phyloP scores from a whole-genome alignment of 2,797 vertebrate species.

The Pseudochirops cupreus region DNA sequence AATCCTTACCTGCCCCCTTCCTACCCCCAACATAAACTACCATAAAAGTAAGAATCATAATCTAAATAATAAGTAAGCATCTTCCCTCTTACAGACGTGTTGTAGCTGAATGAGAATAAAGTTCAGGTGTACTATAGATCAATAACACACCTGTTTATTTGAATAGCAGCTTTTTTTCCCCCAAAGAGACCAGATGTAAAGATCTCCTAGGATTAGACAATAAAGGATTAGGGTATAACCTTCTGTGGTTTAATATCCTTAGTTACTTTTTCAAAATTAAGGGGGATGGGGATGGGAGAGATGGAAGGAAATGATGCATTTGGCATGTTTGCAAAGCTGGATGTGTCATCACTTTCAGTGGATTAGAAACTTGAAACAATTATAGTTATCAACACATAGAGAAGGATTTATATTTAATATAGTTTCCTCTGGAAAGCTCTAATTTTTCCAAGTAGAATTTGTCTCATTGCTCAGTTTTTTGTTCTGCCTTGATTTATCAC shows the following conservation, averaged over 20 bases:
- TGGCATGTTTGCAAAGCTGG: slow-evolving; percentile 68
- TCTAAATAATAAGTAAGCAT: background rate
- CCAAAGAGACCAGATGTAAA: slow-evolving; percentile 18
- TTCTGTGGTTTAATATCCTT: slow-evolving; percentile 50
- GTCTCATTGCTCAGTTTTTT: slow-evolving; percentile 56
- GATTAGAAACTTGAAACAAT: slow-evolving; percentile 64
- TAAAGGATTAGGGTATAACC: background rate
- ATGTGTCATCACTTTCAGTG: slow-evolving; percentile 68
- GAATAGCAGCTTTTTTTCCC: slow-evolving; percentile 9
- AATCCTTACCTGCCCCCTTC: slow-evolving; percentile 10
- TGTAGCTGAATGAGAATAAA: slow-evolving; percentile 22
- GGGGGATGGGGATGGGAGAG: slow-evolving; percentile 30
- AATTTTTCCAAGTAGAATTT: slow-evolving; percentile 66
- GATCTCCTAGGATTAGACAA: background rate
- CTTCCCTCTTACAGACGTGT: slow-evolving; percentile 24
- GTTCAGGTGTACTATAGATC: slow-evolving; percentile 13
- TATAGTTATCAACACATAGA: slow-evolving; percentile 68
- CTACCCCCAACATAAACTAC: background rate
- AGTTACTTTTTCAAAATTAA: slow-evolving; percentile 49
- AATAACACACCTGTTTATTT: slow-evolving; percentile 24
- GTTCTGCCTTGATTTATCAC: slow-evolving; percentile 77
- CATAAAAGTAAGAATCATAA: slow-evolving; percentile 28
- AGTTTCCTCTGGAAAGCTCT: slow-evolving; percentile 64
- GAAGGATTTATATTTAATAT: slow-evolving; percentile 73
- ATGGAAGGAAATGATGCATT: slow-evolving; percentile 77